Evolutionary conservation across 2,888 invertebrate genomes (phyloP).

Genomic region (Conistra vaccinii): DNA sequence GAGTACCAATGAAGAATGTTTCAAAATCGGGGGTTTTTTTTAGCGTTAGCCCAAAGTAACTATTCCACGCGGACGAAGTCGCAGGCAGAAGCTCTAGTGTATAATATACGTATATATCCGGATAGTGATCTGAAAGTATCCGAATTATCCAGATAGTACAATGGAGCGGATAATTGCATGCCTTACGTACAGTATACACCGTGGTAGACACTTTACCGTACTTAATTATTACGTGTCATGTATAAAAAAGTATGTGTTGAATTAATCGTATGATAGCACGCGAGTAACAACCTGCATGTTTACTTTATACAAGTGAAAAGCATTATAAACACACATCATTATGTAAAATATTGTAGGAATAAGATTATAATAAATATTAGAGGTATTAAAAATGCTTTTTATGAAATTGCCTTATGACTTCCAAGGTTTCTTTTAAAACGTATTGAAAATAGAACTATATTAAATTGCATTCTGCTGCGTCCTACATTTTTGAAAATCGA

Average conservation of each 20-base stretch:
- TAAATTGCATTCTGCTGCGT: constrained; percentile 34
- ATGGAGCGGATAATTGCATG: too few species aligned
- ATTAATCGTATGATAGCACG: constrained; percentile 68
- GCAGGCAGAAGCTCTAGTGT: too few species aligned
- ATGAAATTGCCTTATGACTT: constrained; percentile 28
- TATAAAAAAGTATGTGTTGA: constrained; percentile 62
- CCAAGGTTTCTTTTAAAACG: neutral
- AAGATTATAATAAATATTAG: neutral
- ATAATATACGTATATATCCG: too few species aligned
- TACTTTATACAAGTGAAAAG: constrained; percentile 14
- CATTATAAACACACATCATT: constrained; percentile 5
- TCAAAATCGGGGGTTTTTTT: too few species aligned
- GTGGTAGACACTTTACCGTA: constrained; percentile 38
- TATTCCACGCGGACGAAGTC: too few species aligned
- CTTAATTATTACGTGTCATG: constrained; percentile 70
- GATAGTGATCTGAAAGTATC: too few species aligned
- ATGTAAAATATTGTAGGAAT: constrained; percentile 16
- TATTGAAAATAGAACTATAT: constrained; percentile 19
- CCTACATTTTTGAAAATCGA: constrained; percentile 16
- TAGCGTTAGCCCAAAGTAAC: too few species aligned
- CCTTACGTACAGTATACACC: neutral
- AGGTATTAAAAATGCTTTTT: constrained; percentile 6
- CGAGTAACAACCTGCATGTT: constrained; percentile 42
- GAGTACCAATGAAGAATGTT: too few species aligned
- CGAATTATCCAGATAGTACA: too few species aligned